These are phyloP conservation scores for Zaprionus camerounensis DNA, from an alignment of 1,140 invertebrate genomes.

Conservation along the genomic window DNA sequence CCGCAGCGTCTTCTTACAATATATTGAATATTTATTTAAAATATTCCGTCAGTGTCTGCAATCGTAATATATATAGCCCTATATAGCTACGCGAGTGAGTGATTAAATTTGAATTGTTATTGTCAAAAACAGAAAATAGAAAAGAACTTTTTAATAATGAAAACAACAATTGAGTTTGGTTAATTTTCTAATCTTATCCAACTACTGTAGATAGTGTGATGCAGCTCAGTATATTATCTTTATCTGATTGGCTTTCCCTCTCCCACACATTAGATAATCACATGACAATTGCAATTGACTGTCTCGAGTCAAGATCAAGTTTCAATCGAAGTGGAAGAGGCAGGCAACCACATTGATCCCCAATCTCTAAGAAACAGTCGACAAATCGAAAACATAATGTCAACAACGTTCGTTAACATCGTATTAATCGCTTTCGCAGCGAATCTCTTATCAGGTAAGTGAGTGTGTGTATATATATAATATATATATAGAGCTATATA, in stretches of 20 bases:
- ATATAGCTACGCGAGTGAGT: not conserved
- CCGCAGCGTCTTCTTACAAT: conserved; percentile 13
- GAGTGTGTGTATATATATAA: not conserved
- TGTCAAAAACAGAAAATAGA: not conserved
- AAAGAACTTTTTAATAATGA: not conserved
- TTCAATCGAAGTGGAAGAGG: not conserved
- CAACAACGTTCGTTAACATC: conserved; percentile 55
- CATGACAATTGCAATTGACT: conserved; percentile 12
- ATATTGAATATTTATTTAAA: conserved; percentile 9
- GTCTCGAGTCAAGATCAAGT: conserved; percentile 11
- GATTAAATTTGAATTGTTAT: not conserved
- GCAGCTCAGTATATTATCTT: not conserved
- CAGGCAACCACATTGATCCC: not conserved
- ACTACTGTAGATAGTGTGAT: not conserved
- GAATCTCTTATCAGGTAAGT: conserved; percentile 76
- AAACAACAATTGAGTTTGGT: not conserved
- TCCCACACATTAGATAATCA: conserved; percentile 3
- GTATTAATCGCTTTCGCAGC: conserved; percentile 64
- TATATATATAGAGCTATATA: not conserved
- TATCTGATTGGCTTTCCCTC: not conserved
- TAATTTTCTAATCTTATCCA: not conserved
- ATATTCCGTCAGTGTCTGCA: conserved; percentile 1
- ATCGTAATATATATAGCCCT: not conserved
- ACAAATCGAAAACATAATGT: conserved; percentile 39
- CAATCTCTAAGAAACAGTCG: not conserved